These are phyloP conservation scores for Etheostoma spectabile DNA, from an alignment of 2,113 vertebrate species.

Conservation along the genomic window DNA sequence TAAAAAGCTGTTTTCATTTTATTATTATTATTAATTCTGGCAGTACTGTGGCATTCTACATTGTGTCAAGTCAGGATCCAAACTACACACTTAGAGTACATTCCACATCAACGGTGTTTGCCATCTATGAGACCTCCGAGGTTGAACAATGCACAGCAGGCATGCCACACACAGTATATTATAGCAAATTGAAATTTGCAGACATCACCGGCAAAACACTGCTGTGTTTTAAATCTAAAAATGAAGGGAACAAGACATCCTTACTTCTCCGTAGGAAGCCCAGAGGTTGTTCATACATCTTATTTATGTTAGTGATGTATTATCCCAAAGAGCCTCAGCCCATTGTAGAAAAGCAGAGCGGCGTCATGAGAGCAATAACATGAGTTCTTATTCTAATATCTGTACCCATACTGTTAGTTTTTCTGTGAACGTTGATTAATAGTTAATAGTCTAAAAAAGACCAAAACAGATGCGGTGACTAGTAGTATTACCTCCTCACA, in stretches of 20 bases:
- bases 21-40: constrained; percentile 44
- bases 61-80: constrained; percentile 51
- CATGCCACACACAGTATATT: constrained; percentile 7
- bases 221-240: constrained; percentile 6
- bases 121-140: constrained; percentile 48
- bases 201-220: constrained; percentile 38
- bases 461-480: not conserved
- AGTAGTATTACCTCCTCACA: too few species aligned
- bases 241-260: not conserved
- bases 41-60: constrained; percentile 27
- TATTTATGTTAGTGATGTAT: not conserved
- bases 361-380: not conserved
- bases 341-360: not conserved
- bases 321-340: not conserved
- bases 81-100: constrained; percentile 47
- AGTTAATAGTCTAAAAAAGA: not conserved
- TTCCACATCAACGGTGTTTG: constrained; percentile 44
- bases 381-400: not conserved
- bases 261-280: not conserved
- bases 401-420: not conserved
- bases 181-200: constrained; percentile 11
- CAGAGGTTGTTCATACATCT: not conserved
- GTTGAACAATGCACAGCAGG: constrained; percentile 36
- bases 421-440: not conserved
- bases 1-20: constrained; percentile 26